Evolutionary conservation across 1,140 invertebrate species (phyloP), one percentile per base, ranked within the genome.

Genomic region (Drosophila ogumai): DNA sequence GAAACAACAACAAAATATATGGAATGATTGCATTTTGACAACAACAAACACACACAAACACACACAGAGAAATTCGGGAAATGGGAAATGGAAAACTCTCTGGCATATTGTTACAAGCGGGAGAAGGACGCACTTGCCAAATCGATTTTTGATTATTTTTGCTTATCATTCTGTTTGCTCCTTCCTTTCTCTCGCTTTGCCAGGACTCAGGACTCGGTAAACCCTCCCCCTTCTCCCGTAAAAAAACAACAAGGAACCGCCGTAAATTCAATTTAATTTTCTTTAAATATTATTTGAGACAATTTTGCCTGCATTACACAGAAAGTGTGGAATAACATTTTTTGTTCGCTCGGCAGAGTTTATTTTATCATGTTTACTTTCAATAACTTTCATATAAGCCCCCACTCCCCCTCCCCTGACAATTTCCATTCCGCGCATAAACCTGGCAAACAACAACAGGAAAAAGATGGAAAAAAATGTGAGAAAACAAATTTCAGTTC

Each of bases 211-310:
- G 19, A 44, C 43, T 44, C 43, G 3, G 46, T n/a, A 49, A 47
- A 28, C 46, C 25, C 46, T 28, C 46, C 25, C 12, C 15, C 47
- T 15, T 17, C 8, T 31, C 25, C 47, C 28, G 22, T 28, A 10
- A 22, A 47, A 47, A 56, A 72, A 55, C 49, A 44, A 75, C 72
- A 76, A 60, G 41, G 63, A 79, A 76, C 67, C 64, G 71, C 36
- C 56, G 85, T 81, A 90, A 90, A 90, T 90, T 90, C 86, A 90
- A 90, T 90, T 90, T 90, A 90, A 90, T 90, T 90, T 90, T 90
- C 85, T 85, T 72, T 90, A 90, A 90, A 90, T 85, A 90, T 90
- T 84, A 88, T 90, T 90, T 88, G 85, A 90, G 85, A 84, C 81
- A 88, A 88, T 85, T 88, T 88, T 43, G 55, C 66, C 75, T 75